phyloP scores from a whole-genome alignment of 1,140 invertebrate species.

The Drosophila ohnishii region DNA sequence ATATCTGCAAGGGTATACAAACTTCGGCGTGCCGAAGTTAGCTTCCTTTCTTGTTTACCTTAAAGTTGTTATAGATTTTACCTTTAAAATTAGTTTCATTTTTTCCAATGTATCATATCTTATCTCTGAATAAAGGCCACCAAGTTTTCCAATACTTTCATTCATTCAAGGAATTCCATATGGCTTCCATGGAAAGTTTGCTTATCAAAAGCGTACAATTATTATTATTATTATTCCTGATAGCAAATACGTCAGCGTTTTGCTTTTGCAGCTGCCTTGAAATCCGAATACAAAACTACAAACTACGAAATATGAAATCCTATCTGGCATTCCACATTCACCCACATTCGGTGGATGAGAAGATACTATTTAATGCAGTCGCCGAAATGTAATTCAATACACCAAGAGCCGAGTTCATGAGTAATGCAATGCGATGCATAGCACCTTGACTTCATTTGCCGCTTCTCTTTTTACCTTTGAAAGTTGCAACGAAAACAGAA shows the following conservation, averaged over 20 bases:
- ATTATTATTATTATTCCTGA: slow-evolving; percentile 9
- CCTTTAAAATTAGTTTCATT: background rate
- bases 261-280: slow-evolving; percentile 26
- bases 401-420: slow-evolving; percentile 39
- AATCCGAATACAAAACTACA: slow-evolving; percentile 16
- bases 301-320: slow-evolving; percentile 34
- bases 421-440: slow-evolving; percentile 60
- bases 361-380: slow-evolving; percentile 50
- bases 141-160: slow-evolving; percentile 30
- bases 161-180: slow-evolving; percentile 33
- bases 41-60: too few species aligned
- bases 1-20: too few species aligned
- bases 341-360: slow-evolving; percentile 54
- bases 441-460: slow-evolving; percentile 75
- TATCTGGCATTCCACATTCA: slow-evolving; percentile 44
- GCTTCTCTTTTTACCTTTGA: slow-evolving; percentile 73
- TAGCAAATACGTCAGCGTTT: slow-evolving; percentile 11
- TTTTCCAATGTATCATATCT: slow-evolving; percentile 7
- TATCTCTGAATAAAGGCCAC: slow-evolving; percentile 19
- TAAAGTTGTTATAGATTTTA: background rate
- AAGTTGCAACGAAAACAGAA: slow-evolving; percentile 79
- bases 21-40: too few species aligned
- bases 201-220: slow-evolving; percentile 20
- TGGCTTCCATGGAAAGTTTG: slow-evolving; percentile 33
- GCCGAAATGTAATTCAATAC: slow-evolving; percentile 60